Evolutionary conservation across 2,888 invertebrate species (phyloP), one percentile per base, ranked within the genome.

Genomic region (Watsonalla binaria): DNA sequence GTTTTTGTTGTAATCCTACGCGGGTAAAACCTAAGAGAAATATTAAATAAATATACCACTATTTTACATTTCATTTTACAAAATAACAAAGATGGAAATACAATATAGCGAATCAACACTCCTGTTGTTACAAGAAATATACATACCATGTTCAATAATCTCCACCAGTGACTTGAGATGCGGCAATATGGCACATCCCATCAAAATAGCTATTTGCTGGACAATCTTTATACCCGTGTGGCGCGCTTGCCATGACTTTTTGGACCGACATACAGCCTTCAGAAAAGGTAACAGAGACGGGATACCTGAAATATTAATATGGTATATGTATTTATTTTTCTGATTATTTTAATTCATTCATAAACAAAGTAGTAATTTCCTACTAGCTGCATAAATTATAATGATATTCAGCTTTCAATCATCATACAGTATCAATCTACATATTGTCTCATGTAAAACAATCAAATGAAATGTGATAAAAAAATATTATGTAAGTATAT

Each of bases 151-250:
- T 85, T 99, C 99, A 79, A 99, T 99, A 82, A 99, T 99, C 92
- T 99, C 99, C 7, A 99, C 99, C 55, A 99, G 92, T 50, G 97
- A 97, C 83, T 98, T 98, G 53, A 99, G 92, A 93, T 99, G 99
- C 0, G 99, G 99, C 63, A 99, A 90, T 70, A 99, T 99, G 35
- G 99, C 99, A 80, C 99, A 99, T 6, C 99, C 99, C 99, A 99
- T 99, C 35, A 99, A 92, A 77, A 99, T 99, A 48, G 99, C 98
- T 66, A 99, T 99, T 91, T 99, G 99, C 82, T 99, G 99, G 0
- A 99, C 99, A 78, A 99, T 99, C 91, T 99, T 99, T 60, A 99
- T 99, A 78, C 99, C 99, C 5, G 99, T 99, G 83, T 99, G 99
- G 13, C 96, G 92, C 5, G 96, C 99, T 88, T 99, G 99, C 99